These are phyloP conservation scores for Melanotus villosus DNA, from an alignment of 2,888 invertebrate genomes.

Conservation along the genomic window DNA sequence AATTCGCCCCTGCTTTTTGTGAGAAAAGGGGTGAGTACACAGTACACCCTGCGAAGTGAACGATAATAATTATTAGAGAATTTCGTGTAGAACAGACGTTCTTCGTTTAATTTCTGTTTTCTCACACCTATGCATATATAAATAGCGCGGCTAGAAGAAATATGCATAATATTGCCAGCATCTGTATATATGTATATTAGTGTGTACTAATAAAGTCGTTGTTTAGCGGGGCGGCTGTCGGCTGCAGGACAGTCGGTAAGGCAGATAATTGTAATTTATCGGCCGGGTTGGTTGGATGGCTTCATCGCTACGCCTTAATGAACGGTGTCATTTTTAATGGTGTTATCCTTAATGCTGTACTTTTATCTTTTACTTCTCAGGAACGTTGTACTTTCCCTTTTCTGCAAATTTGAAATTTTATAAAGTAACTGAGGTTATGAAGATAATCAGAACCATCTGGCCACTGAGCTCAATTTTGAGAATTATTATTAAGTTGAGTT, in stretches of 20 bases:
- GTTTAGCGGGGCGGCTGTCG: conserved; percentile 58
- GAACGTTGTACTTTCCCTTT: too few species aligned
- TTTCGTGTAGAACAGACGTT: background rate
- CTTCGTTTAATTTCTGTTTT: conserved; percentile 14
- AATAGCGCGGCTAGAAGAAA: conserved; percentile 19
- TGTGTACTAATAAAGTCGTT: conserved; percentile 59
- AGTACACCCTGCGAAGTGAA: too few species aligned
- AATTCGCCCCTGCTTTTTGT: too few species aligned
- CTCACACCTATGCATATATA: conserved; percentile 23
- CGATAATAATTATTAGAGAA: too few species aligned
- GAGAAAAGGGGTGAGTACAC: too few species aligned
- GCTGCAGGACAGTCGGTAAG: conserved; percentile 53
- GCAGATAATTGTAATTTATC: conserved; percentile 60
- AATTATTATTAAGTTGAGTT: too few species aligned
- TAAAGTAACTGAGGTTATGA: too few species aligned
- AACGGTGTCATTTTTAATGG: conserved; percentile 38
- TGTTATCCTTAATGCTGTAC: conserved; percentile 7
- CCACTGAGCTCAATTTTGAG: too few species aligned
- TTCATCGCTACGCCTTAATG: conserved; percentile 51
- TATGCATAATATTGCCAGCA: conserved; percentile 33
- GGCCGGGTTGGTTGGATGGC: conserved; percentile 51
- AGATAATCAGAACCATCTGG: too few species aligned
- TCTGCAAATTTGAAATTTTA: too few species aligned
- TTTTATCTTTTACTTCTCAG: background rate
- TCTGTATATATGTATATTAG: conserved; percentile 48